Evolutionary conservation across 2,888 invertebrate species (phyloP), one percentile per base, ranked within the genome.

Genomic region (Ophion ellenae): DNA sequence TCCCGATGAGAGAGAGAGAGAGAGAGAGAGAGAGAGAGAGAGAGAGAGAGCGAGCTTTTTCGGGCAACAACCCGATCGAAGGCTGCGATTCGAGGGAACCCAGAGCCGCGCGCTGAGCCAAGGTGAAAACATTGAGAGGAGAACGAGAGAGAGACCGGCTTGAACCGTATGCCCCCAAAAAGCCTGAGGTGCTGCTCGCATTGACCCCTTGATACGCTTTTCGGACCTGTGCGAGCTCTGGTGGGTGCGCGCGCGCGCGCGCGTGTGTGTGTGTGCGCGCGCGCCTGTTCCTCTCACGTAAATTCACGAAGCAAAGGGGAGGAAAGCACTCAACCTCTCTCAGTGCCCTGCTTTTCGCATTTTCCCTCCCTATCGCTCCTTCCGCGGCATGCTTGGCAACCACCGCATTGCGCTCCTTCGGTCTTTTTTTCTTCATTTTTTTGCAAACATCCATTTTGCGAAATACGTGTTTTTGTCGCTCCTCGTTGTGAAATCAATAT

Each of bases 371-470:
- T 36, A 53, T 59, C 80, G 24, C 20, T 64, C 69, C 59, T 74
- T 32, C 69, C 74, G 77, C 69, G 47, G 59, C 69, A 77, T 73
- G 69, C 77, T 81, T 83, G 81, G 86, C 82, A 86, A 83, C 86
- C 86, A 83, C 86, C 86, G 86, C 86, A 86, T 70, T 86, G 86
- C 86, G 81, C 81, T 77, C 86, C 76, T 83, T 83, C 73, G 77
- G 70, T 69, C 64, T n/a, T 74, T 57, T 63, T 78, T 71, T 70
- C 70, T 70, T 32, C n/a, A 11, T 78, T 76, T 71, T 76, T 61
- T 71, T 64, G 53, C 70, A 67, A 73, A 61, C 80, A 47, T 83
- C 85, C 77, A 69, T 86, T 83, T 67, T 80, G 70, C 53, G 69
- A 53, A 69, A 71, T 53, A 67, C 53, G 11, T 17, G 53, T 17